Base-by-base conservation (phyloP, 2,888 invertebrate genomes). In the Rhodophaea formosa region DNA sequence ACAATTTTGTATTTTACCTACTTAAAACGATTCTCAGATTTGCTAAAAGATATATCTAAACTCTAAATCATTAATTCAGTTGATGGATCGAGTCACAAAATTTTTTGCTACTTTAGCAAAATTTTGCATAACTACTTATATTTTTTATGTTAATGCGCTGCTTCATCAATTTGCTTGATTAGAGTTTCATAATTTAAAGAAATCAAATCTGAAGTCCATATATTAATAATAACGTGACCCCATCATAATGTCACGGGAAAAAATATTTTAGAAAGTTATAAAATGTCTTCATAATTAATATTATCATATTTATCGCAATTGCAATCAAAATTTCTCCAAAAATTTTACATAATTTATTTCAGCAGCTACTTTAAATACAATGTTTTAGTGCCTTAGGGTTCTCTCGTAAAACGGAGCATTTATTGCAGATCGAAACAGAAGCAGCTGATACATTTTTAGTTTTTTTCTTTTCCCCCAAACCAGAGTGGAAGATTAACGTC, bases 81-180 rank as follows among this genome's bases (percentile, higher is more conserved):
- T 32, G 49, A 49, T 49, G 32, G 49, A 49, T 49, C 15, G 15
- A 49, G 30, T 16, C 15, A 5, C 15, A 8, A 7, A 8, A 14
- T 29, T 47, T 47, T 32, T 49, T 49, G 32, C 32, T 49, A 49
- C 49, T 49, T 49, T 49, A 8, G 15, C 29, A 49, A 15, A n/a
- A 49, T 49, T 49, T 32, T 15, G 15, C 49, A 16, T 49, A 30
- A 14, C 29, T 32, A 30, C 32, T 14, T 49, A 49, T 49, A 49
- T 7, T 32, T 49, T 49, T 49, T 14, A 49, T 49, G 49, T 30
- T 15, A 32, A 32, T 14, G 30, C 14, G 32, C 32, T 15, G 15
- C 32, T 49, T 49, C 49, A 49, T 49, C 32, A 30, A 49, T 49
- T 49, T 49, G 32, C 30, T 32, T 15, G n/a, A 32, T 8, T 49